These are phyloP conservation scores for Propithecus perrieri DNA, from an alignment of 2,797 vertebrate species.

Conservation along the genomic window DNA sequence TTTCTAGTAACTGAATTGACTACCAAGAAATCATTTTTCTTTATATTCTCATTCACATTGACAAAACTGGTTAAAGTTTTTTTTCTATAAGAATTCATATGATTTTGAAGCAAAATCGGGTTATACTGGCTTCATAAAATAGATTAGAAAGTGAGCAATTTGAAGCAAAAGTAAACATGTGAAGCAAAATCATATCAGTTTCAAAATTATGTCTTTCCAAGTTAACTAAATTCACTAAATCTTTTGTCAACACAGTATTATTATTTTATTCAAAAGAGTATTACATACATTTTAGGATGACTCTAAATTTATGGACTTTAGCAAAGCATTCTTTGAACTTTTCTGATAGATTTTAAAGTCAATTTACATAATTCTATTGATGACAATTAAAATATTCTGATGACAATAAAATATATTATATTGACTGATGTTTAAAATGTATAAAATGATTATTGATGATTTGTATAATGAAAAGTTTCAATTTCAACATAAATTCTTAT, in stretches of 20 bases:
- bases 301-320: not conserved
- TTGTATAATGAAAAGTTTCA: not conserved
- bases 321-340: not conserved
- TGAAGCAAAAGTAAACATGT: not conserved
- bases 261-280: not conserved
- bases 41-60: not conserved
- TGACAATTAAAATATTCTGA: not conserved
- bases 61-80: not conserved
- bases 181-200: not conserved
- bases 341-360: not conserved
- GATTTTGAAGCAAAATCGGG: not conserved
- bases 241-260: not conserved
- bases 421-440: not conserved
- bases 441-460: not conserved
- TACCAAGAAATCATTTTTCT: not conserved
- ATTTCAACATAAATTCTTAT: not conserved
- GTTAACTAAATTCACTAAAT: not conserved
- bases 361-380: not conserved
- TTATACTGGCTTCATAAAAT: too few species aligned
- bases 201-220: not conserved
- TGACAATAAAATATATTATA: not conserved
- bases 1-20: not conserved
- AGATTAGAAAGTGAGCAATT: not conserved
- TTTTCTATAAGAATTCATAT: not conserved
- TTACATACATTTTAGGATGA: not conserved